Conservation (phyloP, 2,113 vertebrate species). For the Atherinomorus stipes region DNA sequence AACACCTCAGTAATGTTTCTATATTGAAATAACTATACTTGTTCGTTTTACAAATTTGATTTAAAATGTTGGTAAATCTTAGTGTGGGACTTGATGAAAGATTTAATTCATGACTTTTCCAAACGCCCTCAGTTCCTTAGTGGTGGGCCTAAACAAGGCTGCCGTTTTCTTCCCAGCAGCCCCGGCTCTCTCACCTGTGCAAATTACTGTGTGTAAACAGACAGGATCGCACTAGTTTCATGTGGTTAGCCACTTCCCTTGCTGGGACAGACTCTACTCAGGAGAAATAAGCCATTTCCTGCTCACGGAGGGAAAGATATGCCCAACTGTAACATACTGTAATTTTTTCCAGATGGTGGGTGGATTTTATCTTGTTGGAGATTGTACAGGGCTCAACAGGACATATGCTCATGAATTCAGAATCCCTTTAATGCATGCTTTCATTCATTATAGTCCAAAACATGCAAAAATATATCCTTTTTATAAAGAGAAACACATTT, state of each 20-base stretch:
- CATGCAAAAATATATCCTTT: neutral
- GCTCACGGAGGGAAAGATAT: slow-evolving; percentile 60
- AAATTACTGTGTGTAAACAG: slow-evolving; percentile 76
- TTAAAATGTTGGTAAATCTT: slow-evolving; percentile 46
- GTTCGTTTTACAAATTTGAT: slow-evolving; percentile 48
- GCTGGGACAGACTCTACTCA: slow-evolving; percentile 65
- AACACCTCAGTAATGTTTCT: slow-evolving; percentile 1
- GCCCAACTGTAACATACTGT: slow-evolving; percentile 71
- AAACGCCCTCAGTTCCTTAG: slow-evolving; percentile 27
- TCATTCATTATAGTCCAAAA: slow-evolving; percentile 13
- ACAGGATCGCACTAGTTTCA: slow-evolving; percentile 67
- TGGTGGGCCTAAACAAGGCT: slow-evolving; percentile 57
- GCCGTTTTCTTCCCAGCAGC: slow-evolving; percentile 53
- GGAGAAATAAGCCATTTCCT: slow-evolving; percentile 79
- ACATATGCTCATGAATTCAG: slow-evolving; percentile 28
- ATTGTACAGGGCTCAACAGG: slow-evolving; percentile 30
- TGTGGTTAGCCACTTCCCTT: slow-evolving; percentile 80
- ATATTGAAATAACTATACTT: slow-evolving; percentile 17
- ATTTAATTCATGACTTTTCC: slow-evolving; percentile 66
- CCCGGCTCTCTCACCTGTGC: slow-evolving; percentile 76
- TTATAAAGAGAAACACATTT: slow-evolving; percentile 12
- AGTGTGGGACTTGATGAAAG: slow-evolving; percentile 55
- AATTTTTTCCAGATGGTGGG: slow-evolving; percentile 71
- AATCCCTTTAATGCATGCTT: slow-evolving; percentile 13
- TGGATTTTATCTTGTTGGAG: slow-evolving; percentile 51